phyloP scores from a whole-genome alignment of 2,888 invertebrate species.

The Lasioglossum villosulum region DNA sequence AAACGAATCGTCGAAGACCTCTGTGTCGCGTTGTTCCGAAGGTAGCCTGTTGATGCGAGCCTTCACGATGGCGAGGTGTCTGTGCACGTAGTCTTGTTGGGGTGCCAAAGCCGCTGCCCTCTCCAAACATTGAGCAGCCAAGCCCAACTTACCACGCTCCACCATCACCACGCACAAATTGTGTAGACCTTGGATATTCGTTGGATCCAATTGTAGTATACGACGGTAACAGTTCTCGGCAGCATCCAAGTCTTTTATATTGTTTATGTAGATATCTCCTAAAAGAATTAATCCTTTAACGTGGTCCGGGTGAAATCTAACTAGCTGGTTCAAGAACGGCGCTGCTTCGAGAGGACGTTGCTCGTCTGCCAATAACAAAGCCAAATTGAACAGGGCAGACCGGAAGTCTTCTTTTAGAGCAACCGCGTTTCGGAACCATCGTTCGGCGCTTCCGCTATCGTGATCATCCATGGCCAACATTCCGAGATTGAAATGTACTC shows the following conservation, averaged over 20 bases:
- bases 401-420: conserved; percentile 95
- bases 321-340: conserved; percentile 95
- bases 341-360: conserved; percentile 95
- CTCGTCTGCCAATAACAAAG: conserved; percentile 94
- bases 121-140: conserved; percentile 94
- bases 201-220: conserved; percentile 94
- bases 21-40: conserved; percentile 79
- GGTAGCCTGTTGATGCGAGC: conserved; percentile 86
- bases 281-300: conserved; percentile 96
- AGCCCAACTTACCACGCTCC: conserved; percentile 93
- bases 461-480: conserved; percentile 99
- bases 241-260: conserved; percentile 96
- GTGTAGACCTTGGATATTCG: conserved; percentile 97
- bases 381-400: conserved; percentile 97
- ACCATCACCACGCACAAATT: conserved; percentile 98
- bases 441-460: conserved; percentile 94
- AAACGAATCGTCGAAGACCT: conserved; percentile 79
- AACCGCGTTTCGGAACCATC: conserved; percentile 95
- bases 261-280: conserved; percentile 98
- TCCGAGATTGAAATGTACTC: conserved; percentile 97
- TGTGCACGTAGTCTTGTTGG: conserved; percentile 94
- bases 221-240: conserved; percentile 97
- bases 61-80: conserved; percentile 95
- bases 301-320: conserved; percentile 96
- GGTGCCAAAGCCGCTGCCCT: conserved; percentile 94